Evolutionary conservation across 1,140 invertebrate genomes (phyloP), one percentile per base, ranked within the genome.

Genomic region (Rhagoletis pomonella): DNA sequence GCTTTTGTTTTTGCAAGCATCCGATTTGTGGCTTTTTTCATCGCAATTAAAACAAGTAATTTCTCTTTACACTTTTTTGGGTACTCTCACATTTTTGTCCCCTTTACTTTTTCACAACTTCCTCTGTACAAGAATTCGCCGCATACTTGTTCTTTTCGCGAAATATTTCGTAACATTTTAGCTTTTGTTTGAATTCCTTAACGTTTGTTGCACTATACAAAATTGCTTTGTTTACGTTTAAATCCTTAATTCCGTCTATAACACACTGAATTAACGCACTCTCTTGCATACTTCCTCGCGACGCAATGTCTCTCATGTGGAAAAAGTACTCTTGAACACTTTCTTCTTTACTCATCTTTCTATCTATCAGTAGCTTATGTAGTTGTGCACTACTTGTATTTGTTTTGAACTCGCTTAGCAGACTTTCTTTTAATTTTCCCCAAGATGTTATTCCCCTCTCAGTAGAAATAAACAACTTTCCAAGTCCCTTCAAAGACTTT

Each of bases 141-240:
- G 4, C 4, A 4, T 4, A 55, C 9, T 9, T 55, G 50, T 0
- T 6, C 50, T 55, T 55, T 55, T 55, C 60, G 9, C 60, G 44
- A 44, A 87, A 58, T 6, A n/a, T 58, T 42, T 85, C 65, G 14
- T 73, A 87, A 86, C 77, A 67, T 29, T 85, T 85, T 1, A 85
- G 81, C 64, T 77, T 81, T 44, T 77, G 67, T 59, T 87, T 88
- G 84, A 88, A 88, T 58, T 88, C 64, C n/a, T 42, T 67, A 19
- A 88, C 44, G 62, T 85, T 85, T 85, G 17, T 87, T n/a, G 88
- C 86, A 85, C 44, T 55, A 19, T 87, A 88, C 39, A 88, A 69
- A 58, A 87, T 85, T 44, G 64, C 64, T 85, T 85, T 85, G 7
- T 85, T 85, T 55, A 29, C 39, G 39, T 50, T 85, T 6, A 47